Evolutionary conservation across 2,888 invertebrate genomes (phyloP), one percentile per base, ranked within the genome.

Genomic region (Lacanobia wlatinum): DNA sequence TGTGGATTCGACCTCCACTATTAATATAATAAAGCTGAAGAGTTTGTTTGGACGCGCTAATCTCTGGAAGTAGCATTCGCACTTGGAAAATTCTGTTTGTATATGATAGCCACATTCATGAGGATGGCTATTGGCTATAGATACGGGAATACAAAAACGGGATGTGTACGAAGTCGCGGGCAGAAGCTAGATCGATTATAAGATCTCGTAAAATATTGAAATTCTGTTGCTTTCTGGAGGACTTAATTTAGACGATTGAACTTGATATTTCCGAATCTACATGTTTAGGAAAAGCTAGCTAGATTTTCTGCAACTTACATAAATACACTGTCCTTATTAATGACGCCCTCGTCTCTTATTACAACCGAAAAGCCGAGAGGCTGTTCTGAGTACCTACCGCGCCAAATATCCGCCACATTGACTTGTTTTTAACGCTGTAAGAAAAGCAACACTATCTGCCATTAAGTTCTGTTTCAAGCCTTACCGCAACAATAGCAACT

Each of bases 401-500:
- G n/a, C 58, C 63, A 53, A 46, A n/a, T 34, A 48, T 48, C 52
- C n/a, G 46, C 28, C 21, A 50, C 18, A 60, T 43, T 60, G 14
- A 50, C n/a, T 63, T 62, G 4, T 75, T 67, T 63, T 23, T 79
- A 59, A 50, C 62, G 38, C 67, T 61, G 2, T 43, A 63, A 68
- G 72, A 46, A 58, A 66, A 40, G 23, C 14, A 58, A 43, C 58
- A 78, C 55, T 76, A 55, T 63, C 34, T 60, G 48, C 43, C 38
- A 72, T 65, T 65, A 72, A 82, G 52, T 64, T 50, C 18, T 62
- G 53, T 23, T 50, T 56, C 70, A 70, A 76, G 68, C 67, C 52
- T 74, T 62, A 71, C 78, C 75, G 59, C 69, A 63, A 70, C 52
- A 74, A 73, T 70, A 73, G 62, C 73, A 73, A 62, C 70, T 70